A percentile compares a stretch with the other conserved stretches of the same genome.
Evolutionary conservation across 1,140 invertebrate species (phyloP).

Genomic region (Drosophila miranda): DNA sequence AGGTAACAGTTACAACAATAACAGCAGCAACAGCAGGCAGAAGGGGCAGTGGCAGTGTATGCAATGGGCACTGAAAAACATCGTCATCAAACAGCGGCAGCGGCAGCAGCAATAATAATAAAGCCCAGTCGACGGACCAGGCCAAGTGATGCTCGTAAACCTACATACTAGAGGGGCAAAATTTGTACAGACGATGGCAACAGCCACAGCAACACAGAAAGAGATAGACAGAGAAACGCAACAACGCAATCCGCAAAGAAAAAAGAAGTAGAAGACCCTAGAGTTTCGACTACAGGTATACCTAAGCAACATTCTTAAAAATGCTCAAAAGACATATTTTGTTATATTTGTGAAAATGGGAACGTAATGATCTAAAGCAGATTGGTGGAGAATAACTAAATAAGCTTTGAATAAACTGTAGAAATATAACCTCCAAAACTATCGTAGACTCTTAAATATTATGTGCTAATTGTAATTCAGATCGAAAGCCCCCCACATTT

Average conservation of each 20-base stretch:
- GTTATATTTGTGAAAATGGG: too few species aligned
- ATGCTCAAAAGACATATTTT: too few species aligned
- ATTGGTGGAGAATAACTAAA: slow-evolving; percentile 15
- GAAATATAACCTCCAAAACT: too few species aligned
- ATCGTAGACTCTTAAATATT: neutral
- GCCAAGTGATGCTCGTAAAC: slow-evolving; percentile 59
- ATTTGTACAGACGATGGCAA: slow-evolving; percentile 51
- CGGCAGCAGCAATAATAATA: slow-evolving; percentile 46
- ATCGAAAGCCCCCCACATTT: too few species aligned
- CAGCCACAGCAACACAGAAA: neutral
- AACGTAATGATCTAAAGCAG: neutral
- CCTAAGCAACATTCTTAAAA: too few species aligned
- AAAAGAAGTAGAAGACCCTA: neutral
- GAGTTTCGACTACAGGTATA: too few species aligned
- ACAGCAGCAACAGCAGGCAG: neutral
- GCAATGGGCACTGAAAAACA: slow-evolving; percentile 24
- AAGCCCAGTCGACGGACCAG: slow-evolving; percentile 32
- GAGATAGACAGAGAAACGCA: neutral
- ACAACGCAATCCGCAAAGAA: slow-evolving; percentile 2
- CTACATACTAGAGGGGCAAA: slow-evolving; percentile 64
- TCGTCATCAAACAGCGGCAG: slow-evolving; percentile 44
- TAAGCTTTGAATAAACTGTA: too few species aligned
- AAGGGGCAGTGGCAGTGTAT: slow-evolving; percentile 40
- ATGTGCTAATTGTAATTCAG: too few species aligned
- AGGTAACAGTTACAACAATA: slow-evolving; percentile 75